Percentiles rank a stretch among this genome's conserved stretches.
These are phyloP conservation scores for Gonioctena quinquepunctata DNA, from an alignment of 1,140 invertebrate species.

Conservation along the genomic window DNA sequence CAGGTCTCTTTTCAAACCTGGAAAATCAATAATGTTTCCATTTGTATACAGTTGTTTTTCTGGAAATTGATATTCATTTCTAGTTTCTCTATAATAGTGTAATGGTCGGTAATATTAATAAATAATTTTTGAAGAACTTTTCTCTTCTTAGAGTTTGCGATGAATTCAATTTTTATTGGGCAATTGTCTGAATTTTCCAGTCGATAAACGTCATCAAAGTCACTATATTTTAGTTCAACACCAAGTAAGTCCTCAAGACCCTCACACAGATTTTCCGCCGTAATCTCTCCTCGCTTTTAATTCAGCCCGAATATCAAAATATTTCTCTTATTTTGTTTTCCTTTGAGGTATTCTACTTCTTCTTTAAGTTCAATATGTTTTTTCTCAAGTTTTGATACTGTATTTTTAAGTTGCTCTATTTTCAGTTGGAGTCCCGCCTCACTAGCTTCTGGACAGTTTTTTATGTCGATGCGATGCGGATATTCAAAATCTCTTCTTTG, in stretches of 20 bases:
- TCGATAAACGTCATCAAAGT: background rate
- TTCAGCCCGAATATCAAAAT: background rate
- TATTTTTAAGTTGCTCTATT: background rate
- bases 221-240: background rate
- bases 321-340: background rate
- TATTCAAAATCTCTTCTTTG: background rate
- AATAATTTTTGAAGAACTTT: background rate
- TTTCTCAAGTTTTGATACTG: background rate
- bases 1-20: no score
- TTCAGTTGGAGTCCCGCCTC: background rate
- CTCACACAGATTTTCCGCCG: background rate
- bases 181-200: background rate
- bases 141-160: background rate
- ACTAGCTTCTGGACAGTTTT: background rate
- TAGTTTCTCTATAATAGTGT: no score
- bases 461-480: background rate
- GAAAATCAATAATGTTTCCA: no score
- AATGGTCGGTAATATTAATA: no score
- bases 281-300: background rate
- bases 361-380: background rate
- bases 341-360: background rate
- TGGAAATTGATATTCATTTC: no score
- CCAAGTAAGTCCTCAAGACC: background rate
- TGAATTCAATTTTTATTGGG: constrained; percentile 1
- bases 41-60: no score